phyloP scores from a whole-genome alignment of 2,113 vertebrate species.

The Vanacampus margaritifer region DNA sequence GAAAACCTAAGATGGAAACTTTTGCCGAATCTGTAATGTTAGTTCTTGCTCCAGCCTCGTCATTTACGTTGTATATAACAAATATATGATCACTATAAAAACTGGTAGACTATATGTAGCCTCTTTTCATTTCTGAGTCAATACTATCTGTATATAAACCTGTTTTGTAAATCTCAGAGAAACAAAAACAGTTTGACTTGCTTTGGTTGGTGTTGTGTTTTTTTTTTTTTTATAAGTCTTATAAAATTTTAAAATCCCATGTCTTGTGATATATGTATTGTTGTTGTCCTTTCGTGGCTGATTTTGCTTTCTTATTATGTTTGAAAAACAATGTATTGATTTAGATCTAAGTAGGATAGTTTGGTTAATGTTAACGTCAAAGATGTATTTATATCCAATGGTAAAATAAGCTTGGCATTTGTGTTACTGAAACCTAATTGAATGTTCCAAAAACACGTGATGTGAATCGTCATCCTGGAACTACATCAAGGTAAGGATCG shows the following conservation, averaged over 20 bases:
- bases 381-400: no score
- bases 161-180: constrained; percentile 71
- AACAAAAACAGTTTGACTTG: constrained; percentile 64
- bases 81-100: constrained; percentile 59
- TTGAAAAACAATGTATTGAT: no score
- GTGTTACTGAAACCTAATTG: no score
- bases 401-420: no score
- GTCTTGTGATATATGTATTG: constrained; percentile 6
- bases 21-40: constrained; percentile 47
- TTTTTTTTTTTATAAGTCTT: constrained; percentile 64
- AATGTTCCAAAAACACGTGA: no score
- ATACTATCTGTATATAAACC: constrained; percentile 62
- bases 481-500: no score
- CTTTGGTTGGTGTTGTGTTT: constrained; percentile 61
- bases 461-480: no score
- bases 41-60: constrained; percentile 52
- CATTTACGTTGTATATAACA: constrained; percentile 69
- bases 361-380: no score
- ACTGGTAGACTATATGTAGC: constrained; percentile 59
- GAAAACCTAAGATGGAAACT: constrained; percentile 64
- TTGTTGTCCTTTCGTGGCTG: not conserved
- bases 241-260: constrained; percentile 58
- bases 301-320: no score
- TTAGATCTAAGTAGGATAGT: no score
- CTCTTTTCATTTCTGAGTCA: constrained; percentile 52